Conservation (phyloP, 2,888 invertebrate genomes). For the Drosophila multiciliata region DNA sequence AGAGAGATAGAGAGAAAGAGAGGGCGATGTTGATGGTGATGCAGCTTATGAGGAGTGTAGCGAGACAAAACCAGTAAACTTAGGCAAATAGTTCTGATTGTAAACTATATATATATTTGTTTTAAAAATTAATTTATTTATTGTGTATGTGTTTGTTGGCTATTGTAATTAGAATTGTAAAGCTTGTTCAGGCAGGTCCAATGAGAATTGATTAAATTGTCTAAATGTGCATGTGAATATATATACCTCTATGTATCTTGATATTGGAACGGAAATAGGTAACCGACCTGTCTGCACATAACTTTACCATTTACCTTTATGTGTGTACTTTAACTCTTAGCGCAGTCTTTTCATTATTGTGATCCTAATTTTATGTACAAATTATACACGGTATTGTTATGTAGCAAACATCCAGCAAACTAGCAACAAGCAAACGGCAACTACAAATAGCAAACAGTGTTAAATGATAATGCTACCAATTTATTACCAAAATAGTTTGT, state of each 20-base stretch:
- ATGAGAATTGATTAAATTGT: neutral
- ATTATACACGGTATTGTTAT: constrained; percentile 18
- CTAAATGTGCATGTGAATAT: neutral
- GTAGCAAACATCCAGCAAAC: constrained; percentile 7
- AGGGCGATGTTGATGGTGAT: neutral
- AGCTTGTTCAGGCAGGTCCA: constrained; percentile 30
- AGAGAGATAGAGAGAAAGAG: neutral
- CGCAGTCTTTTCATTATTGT: constrained; percentile 71
- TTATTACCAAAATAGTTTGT: constrained; percentile 2
- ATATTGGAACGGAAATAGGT: neutral
- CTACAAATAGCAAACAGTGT: constrained; percentile 16
- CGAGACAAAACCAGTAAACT: constrained; percentile 17
- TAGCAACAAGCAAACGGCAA: neutral
- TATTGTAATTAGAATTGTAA: constrained; percentile 51
- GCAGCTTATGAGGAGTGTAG: constrained; percentile 1
- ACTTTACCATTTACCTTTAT: constrained; percentile 36
- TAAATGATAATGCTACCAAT: constrained; percentile 10
- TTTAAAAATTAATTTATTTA: constrained; percentile 52
- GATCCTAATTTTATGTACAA: constrained; percentile 56
- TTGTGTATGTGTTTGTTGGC: constrained; percentile 53
- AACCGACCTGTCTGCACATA: constrained; percentile 33
- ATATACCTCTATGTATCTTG: neutral
- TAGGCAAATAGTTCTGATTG: constrained; percentile 57
- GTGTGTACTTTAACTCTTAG: constrained; percentile 52
- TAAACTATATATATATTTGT: constrained; percentile 47